Conservation (phyloP, 2,888 invertebrate genomes). For the Trilocha varians region DNA sequence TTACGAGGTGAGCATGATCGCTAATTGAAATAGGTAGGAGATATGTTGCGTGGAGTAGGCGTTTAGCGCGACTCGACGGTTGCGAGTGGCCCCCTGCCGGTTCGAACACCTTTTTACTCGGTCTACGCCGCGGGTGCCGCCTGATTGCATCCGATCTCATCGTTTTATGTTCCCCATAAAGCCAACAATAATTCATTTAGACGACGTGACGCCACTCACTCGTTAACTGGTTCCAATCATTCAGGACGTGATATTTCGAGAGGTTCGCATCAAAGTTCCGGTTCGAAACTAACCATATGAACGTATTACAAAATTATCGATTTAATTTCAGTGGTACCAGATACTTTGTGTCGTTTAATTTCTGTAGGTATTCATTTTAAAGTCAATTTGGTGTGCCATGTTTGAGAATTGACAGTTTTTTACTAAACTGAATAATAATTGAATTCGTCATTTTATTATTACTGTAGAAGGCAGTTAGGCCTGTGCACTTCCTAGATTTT, state of each 20-base stretch:
- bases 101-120: slow-evolving; percentile 66
- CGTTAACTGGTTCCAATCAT: slow-evolving; percentile 60
- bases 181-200: slow-evolving; percentile 73
- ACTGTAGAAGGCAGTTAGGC: too few relatives aligned
- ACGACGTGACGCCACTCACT: slow-evolving; percentile 71
- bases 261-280: slow-evolving; percentile 24
- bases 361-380: neutral
- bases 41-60: slow-evolving; percentile 52
- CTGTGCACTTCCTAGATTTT: too few relatives aligned
- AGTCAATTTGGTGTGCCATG: neutral
- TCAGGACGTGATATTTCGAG: slow-evolving; percentile 37
- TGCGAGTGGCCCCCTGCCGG: slow-evolving; percentile 52
- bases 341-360: neutral
- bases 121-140: slow-evolving; percentile 64
- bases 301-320: slow-evolving; percentile 1
- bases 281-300: slow-evolving; percentile 9
- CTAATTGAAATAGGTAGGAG: slow-evolving; percentile 65
- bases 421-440: neutral
- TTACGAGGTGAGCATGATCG: slow-evolving; percentile 37
- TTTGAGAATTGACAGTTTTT: neutral
- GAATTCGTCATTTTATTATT: neutral
- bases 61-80: slow-evolving; percentile 57
- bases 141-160: slow-evolving; percentile 72
- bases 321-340: neutral
- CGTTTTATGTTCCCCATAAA: slow-evolving; percentile 70